Conservation (phyloP, 2,888 invertebrate genomes). For the Pimpla rufipes region DNA sequence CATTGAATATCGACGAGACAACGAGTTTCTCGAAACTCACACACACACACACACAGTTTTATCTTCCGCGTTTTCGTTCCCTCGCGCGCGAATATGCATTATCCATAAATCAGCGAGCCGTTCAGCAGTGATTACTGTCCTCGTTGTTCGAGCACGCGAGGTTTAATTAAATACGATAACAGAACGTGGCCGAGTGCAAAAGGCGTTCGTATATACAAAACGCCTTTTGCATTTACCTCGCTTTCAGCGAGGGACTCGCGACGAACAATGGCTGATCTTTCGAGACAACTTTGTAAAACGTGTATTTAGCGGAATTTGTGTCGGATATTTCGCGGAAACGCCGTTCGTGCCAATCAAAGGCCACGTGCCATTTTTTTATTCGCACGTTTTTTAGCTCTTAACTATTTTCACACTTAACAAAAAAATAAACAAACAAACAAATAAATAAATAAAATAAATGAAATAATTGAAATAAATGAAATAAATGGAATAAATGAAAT, state of each 20-base stretch:
- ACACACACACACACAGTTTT: conserved; percentile 1
- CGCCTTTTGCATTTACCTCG: too few relatives aligned
- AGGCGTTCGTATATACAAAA: background rate
- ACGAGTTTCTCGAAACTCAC: background rate
- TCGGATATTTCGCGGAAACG: conserved; percentile 58
- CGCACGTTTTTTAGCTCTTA: too few relatives aligned
- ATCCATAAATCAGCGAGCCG: conserved; percentile 50
- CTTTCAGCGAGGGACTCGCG: conserved; percentile 14
- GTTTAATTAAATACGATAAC: conserved; percentile 48
- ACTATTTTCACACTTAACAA: too few relatives aligned
- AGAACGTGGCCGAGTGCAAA: conserved; percentile 23
- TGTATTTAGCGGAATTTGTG: conserved; percentile 31
- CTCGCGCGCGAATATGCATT: background rate
- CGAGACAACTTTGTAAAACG: background rate
- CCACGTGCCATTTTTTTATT: too few relatives aligned
- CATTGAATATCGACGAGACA: conserved; percentile 42
- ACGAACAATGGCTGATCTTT: conserved; percentile 32
- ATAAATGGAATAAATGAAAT: too few relatives aligned
- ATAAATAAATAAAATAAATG: too few relatives aligned
- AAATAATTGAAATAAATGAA: too few relatives aligned
- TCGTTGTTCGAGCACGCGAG: conserved; percentile 28
- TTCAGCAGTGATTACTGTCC: conserved; percentile 44
- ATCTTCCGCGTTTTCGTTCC: conserved; percentile 14
- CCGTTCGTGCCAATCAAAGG: conserved; percentile 57
- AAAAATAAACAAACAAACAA: too few relatives aligned